Evolutionary conservation across 64 coral and sea anemone genomes (phyloP), one percentile per base, ranked within the genome.

Genomic region (Catalaphyllia jardinei): DNA sequence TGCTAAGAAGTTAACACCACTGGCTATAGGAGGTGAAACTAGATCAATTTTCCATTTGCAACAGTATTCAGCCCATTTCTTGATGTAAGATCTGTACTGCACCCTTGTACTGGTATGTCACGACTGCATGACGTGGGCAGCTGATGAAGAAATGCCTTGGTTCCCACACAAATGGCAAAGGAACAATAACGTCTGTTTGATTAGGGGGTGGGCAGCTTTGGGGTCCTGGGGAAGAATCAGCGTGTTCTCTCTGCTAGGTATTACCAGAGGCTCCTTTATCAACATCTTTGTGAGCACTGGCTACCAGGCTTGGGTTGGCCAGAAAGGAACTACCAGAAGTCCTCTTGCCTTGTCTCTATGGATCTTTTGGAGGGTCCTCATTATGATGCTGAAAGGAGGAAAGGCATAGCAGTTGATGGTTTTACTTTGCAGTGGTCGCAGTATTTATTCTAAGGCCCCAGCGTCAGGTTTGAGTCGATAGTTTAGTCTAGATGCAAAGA

Each of bases 291-390:
- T 86, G 4, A 77, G 60, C 12, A 12, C 13, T 38, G 91, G 75
- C 67, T 57, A 93, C 83, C 84, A 93, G 52, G 91, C 59, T 81
- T 87, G 84, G 29, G 91, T 80, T 11, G 91, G 91, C 91, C 91
- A 93, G 61, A 62, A 73, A 16, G 85, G 91, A 7, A 93, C 74
- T 15, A 93, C n/a, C n/a, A n/a, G n/a, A n/a, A n/a, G n/a, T n/a
- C n/a, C n/a, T n/a, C n/a, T n/a, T n/a, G n/a, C n/a, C n/a, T n/a
- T n/a, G n/a, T n/a, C n/a, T n/a, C 79, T 31, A 46, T 87, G 64
- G n/a, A 87, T 87, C 52, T 87, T 83, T 30, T 92, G 91, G 14
- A 92, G 54, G 64, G 52, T 52, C 31, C n/a, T n/a, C n/a, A n/a
- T n/a, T n/a, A n/a, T n/a, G n/a, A n/a, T n/a, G n/a, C n/a, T n/a